Conservation (phyloP, 2,797 vertebrate species). For the Bryconaethiops microstoma region DNA sequence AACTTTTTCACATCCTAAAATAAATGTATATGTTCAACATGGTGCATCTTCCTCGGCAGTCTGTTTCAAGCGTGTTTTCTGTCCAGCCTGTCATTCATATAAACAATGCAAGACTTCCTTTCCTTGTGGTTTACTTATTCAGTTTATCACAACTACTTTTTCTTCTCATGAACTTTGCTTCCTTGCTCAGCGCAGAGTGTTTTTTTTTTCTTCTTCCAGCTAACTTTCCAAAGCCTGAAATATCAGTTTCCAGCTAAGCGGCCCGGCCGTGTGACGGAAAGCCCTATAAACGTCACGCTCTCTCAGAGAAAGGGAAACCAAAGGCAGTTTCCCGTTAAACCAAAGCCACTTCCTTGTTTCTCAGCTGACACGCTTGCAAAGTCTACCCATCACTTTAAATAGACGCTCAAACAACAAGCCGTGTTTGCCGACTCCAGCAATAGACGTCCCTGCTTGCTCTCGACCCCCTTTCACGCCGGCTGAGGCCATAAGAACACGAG, state of each 20-base stretch:
- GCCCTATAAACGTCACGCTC: conserved; percentile 64
- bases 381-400: conserved; percentile 48
- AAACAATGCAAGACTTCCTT: neutral
- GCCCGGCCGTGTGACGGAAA: conserved; percentile 61
- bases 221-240: conserved; percentile 38
- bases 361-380: conserved; percentile 58
- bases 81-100: neutral
- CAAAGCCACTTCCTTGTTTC: conserved; percentile 72
- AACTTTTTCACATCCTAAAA: no score
- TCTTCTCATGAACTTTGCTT: conserved; percentile 34
- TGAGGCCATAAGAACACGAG: neutral
- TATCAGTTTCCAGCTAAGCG: conserved; percentile 49
- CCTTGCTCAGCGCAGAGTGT: neutral
- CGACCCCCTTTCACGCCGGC: neutral
- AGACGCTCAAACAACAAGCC: conserved; percentile 29
- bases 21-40: no score
- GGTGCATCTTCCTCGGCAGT: no score
- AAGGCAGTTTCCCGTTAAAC: conserved; percentile 69
- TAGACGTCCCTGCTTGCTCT: neutral
- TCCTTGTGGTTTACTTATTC: neutral
- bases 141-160: neutral
- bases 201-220: conserved; percentile 32
- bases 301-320: conserved; percentile 71
- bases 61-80: no score
- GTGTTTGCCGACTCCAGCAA: conserved; percentile 24